Base-by-base conservation (phyloP, 2,888 invertebrate species). In the Drosophila atripex region DNA sequence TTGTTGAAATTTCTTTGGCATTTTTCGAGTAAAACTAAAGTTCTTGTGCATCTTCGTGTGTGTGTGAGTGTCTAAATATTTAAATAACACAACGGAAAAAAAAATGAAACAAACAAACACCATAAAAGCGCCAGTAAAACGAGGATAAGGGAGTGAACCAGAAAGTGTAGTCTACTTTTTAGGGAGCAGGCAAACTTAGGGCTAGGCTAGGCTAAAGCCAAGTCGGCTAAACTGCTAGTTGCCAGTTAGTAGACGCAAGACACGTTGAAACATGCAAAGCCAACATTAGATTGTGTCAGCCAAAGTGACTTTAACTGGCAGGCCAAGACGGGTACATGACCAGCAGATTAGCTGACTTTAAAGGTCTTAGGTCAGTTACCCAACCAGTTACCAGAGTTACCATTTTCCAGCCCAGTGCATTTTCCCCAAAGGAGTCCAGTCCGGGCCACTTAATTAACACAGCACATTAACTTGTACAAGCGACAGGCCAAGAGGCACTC, bases 51-150 rank as follows among this genome's bases (percentile, higher is more conserved):
- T 43, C 35, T 41, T 39, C 28, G 35, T 41, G 52, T 47, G 53
- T 18, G 49, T 50, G 66, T 64, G 80, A 53, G 63, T 75, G 73
- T 71, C 68, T 56, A 43, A 58, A 73, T 65, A 70, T 75, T 71
- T 78, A 71, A 72, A 76, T 73, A 53, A 58, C 64, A 66, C 39
- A 39, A 41, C 46, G 60, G 35, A 28, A 16, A 39, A 56, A 56
- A 28, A 68, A 75, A 65, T 68, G 64, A 64, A 74, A 61, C 68
- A 64, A 76, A 58, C 39, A 41, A 18, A 71, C 25, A 35, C 51
- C 18, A 57, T 39, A 47, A 56, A 39, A 39, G 25, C 6, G 25
- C 30, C 9, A 39, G 21, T 38, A 14, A 21, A 70, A 35, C 14
- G 3, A 18, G 16, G 49, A 21, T 54, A 9, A 35, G 46, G 60